Evolutionary conservation across 2,888 invertebrate genomes (phyloP).

Genomic region (Tiliacea citrago): DNA sequence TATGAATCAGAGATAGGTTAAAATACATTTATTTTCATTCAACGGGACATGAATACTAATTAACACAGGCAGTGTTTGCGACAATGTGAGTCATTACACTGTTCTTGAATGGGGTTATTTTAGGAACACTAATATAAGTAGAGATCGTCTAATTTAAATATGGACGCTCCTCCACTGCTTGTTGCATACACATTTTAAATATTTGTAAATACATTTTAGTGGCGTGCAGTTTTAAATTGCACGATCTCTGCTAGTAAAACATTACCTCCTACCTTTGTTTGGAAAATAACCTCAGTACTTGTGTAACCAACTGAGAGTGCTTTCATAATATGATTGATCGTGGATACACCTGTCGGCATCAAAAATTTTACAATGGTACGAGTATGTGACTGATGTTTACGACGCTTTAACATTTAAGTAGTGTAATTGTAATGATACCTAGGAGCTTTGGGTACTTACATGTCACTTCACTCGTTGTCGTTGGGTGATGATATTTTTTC

Average conservation of each 20-base stretch:
- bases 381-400: conserved; percentile 10
- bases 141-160: too few species aligned
- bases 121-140: conserved; percentile 57
- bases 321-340: conserved; percentile 67
- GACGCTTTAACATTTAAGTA: conserved; percentile 24
- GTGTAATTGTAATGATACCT: conserved; percentile 2
- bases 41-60: conserved; percentile 48
- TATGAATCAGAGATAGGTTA: conserved; percentile 29
- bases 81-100: conserved; percentile 53
- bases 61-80: conserved; percentile 50
- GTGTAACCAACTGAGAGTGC: conserved; percentile 34
- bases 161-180: too few species aligned
- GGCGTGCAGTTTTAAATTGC: too few species aligned
- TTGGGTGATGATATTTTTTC: conserved; percentile 1
- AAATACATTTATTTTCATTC: conserved; percentile 53
- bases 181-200: too few species aligned
- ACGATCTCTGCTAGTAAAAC: too few species aligned
- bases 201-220: too few species aligned
- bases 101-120: conserved; percentile 63
- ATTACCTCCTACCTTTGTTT: conserved; percentile 49
- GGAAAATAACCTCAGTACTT: conserved; percentile 32
- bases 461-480: conserved; percentile 9
- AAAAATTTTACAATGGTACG: conserved; percentile 57
- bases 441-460: background rate
- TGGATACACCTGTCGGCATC: conserved; percentile 66